Percentiles rank a stretch among this genome's conserved stretches.
Conservation (phyloP, 2,113 vertebrate genomes). For the Crotalus viridis region DNA sequence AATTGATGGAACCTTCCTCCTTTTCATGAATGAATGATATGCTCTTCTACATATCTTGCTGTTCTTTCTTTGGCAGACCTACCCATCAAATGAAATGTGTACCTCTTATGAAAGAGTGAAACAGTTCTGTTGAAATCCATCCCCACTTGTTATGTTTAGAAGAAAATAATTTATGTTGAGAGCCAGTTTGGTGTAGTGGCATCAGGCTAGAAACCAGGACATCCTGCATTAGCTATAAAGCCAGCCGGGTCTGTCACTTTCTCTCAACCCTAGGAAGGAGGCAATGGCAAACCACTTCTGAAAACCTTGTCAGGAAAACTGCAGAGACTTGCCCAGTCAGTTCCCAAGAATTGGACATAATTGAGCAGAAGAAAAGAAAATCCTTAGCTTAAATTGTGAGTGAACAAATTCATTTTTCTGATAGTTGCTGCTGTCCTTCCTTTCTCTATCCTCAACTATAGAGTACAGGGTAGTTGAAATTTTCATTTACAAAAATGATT, state of each 20-base stretch:
- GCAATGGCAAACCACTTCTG: not conserved
- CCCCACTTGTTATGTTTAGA: not conserved
- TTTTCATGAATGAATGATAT: not conserved
- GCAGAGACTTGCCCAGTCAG: not conserved
- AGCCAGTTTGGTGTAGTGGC: not conserved
- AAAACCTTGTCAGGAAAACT: not conserved
- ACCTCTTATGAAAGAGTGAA: not conserved
- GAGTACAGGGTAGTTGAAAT: not conserved
- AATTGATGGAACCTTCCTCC: accelerated
- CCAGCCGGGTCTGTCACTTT: not conserved
- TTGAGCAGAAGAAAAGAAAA: not conserved
- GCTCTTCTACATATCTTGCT: not conserved
- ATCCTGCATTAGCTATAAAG: not conserved
- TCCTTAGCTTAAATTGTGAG: not conserved
- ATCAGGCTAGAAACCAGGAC: not conserved
- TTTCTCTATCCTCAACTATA: not conserved
- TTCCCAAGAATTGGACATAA: not conserved
- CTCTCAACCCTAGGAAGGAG: not conserved
- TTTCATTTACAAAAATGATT: not conserved
- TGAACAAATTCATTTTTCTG: not conserved
- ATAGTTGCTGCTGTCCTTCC: not conserved
- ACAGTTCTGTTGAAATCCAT: not conserved
- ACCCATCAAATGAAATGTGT: not conserved
- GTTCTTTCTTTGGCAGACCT: not conserved
- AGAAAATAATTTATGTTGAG: not conserved